A percentile compares a stretch with the other conserved stretches of the same genome.
These are phyloP conservation scores for Pollenia angustigena DNA, from an alignment of 2,888 invertebrate species.

Conservation along the genomic window DNA sequence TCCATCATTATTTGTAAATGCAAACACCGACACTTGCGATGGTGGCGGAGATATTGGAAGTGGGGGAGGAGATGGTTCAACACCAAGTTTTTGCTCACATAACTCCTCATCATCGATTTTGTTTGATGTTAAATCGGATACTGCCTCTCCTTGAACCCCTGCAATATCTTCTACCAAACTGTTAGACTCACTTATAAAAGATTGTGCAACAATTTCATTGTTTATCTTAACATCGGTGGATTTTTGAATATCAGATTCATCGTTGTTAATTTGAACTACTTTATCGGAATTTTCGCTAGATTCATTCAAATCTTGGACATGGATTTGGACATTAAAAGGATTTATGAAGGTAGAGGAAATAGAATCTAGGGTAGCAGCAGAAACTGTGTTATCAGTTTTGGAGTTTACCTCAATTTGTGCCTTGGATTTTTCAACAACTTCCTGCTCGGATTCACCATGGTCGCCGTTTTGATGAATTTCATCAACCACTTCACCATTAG, in stretches of 20 bases:
- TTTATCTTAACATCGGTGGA: slow-evolving; percentile 54
- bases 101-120: neutral
- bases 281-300: slow-evolving; percentile 55
- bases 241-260: slow-evolving; percentile 69
- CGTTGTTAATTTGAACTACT: slow-evolving; percentile 39
- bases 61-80: slow-evolving; percentile 86
- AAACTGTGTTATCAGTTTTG: slow-evolving; percentile 70
- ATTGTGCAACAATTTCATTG: slow-evolving; percentile 67
- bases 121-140: slow-evolving; percentile 59
- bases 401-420: slow-evolving; percentile 82
- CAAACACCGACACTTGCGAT: slow-evolving; percentile 90
- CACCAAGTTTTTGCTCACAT: slow-evolving; percentile 26
- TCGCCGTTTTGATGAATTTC: slow-evolving; percentile 80
- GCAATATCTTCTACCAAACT: slow-evolving; percentile 24
- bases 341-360: slow-evolving; percentile 74
- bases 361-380: slow-evolving; percentile 71
- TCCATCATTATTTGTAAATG: slow-evolving; percentile 81
- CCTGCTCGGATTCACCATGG: slow-evolving; percentile 75
- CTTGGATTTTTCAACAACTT: slow-evolving; percentile 78
- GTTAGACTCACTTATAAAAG: slow-evolving; percentile 28
- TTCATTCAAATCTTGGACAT: slow-evolving; percentile 55
- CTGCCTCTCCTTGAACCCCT: slow-evolving; percentile 76
- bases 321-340: slow-evolving; percentile 67
- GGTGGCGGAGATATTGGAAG: slow-evolving; percentile 90
- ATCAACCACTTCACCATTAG: slow-evolving; percentile 74